A percentile compares a stretch with the other conserved stretches of the same genome.
Evolutionary conservation across 2,888 invertebrate genomes (phyloP).

Genomic region (Drosophila paranaensis): DNA sequence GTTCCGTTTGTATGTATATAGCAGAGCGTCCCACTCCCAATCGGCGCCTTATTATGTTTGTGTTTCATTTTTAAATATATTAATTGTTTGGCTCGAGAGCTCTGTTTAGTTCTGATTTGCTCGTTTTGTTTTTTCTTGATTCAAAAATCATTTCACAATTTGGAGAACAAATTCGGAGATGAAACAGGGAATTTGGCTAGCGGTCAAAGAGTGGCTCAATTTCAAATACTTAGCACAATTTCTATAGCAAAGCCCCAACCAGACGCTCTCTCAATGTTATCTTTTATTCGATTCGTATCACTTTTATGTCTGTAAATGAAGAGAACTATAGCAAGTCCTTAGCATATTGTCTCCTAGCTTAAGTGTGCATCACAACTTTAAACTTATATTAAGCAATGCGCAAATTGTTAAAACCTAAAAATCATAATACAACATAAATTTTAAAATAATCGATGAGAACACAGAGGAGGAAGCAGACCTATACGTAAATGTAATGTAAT

Average conservation of each 20-base stretch:
- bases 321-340: slow-evolving; percentile 27
- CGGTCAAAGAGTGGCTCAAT: slow-evolving; percentile 44
- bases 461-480: slow-evolving; percentile 5
- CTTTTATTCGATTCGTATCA: slow-evolving; percentile 31
- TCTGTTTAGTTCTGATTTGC: slow-evolving; percentile 56
- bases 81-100: slow-evolving; percentile 40
- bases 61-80: slow-evolving; percentile 63
- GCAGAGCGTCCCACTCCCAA: slow-evolving; percentile 48
- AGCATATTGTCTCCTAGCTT: slow-evolving; percentile 51
- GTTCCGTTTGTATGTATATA: slow-evolving; percentile 78
- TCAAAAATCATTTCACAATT: slow-evolving; percentile 40
- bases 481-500: slow-evolving; percentile 69
- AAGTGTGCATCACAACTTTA: slow-evolving; percentile 37
- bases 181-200: slow-evolving; percentile 74
- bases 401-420: slow-evolving; percentile 63
- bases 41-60: slow-evolving; percentile 70
- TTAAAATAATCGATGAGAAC: neutral
- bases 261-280: slow-evolving; percentile 25
- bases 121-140: slow-evolving; percentile 67
- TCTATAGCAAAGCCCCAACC: slow-evolving; percentile 37
- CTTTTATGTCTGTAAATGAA: slow-evolving; percentile 46
- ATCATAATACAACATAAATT: slow-evolving; percentile 26
- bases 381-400: slow-evolving; percentile 44
- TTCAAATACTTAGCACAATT: slow-evolving; percentile 59
- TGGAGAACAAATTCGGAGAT: slow-evolving; percentile 80